Evolutionary conservation across 2,888 invertebrate species (phyloP).

Genomic region (Phania funesta): DNA sequence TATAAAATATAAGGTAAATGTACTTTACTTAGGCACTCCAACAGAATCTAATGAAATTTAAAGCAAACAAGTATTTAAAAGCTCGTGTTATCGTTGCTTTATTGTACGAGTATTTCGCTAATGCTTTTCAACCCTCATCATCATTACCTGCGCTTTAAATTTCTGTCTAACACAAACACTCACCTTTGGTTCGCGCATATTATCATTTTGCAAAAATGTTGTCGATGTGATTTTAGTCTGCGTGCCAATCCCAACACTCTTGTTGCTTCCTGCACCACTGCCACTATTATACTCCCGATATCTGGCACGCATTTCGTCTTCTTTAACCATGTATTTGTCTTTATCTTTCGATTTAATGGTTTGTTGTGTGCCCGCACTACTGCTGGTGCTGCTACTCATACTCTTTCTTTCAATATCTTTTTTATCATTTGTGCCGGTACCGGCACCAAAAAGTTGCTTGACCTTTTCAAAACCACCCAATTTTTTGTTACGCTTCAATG

Average conservation of each 20-base stretch:
- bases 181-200: conserved; percentile 79
- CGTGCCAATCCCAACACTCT: conserved; percentile 78
- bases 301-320: conserved; percentile 82
- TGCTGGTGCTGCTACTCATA: conserved; percentile 77
- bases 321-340: conserved; percentile 81
- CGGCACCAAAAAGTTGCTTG: conserved; percentile 88
- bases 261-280: conserved; percentile 27
- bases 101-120: too few species aligned
- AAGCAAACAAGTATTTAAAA: conserved; percentile 55
- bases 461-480: conserved; percentile 88
- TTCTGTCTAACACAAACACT: too few species aligned
- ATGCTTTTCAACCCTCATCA: not conserved
- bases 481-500: conserved; percentile 82
- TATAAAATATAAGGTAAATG: not conserved
- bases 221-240: conserved; percentile 30
- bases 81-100: conserved; percentile 58
- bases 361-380: conserved; percentile 75
- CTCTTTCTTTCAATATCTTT: conserved; percentile 72
- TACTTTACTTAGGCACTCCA: too few species aligned
- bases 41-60: not conserved
- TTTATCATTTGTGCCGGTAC: conserved; percentile 69
- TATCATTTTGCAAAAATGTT: conserved; percentile 67
- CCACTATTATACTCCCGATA: conserved; percentile 82
- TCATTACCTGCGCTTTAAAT: not conserved
- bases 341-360: conserved; percentile 69